Evolutionary conservation across 2,797 vertebrate genomes (phyloP).

Genomic region (Paramormyrops hopkinsi): DNA sequence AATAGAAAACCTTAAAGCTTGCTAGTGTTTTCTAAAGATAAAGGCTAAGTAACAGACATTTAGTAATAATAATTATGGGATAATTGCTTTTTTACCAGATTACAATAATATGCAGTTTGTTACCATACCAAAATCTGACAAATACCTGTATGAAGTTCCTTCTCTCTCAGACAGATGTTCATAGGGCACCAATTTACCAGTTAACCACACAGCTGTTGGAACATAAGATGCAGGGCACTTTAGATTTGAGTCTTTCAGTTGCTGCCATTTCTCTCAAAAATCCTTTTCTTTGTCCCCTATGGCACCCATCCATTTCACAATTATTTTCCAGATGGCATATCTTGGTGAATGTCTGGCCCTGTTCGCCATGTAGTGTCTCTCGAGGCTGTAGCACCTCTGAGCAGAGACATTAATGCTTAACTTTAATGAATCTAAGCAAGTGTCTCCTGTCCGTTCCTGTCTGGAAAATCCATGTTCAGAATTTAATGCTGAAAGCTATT

Average conservation of each 20-base stretch:
- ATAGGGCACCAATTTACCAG: background rate
- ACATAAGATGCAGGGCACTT: background rate
- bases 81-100: background rate
- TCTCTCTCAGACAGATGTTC: background rate
- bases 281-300: background rate
- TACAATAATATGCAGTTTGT: background rate
- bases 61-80: background rate
- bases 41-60: background rate
- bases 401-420: slow-evolving; percentile 6
- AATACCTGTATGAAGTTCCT: background rate
- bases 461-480: background rate
- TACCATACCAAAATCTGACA: background rate
- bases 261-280: background rate
- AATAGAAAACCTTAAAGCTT: background rate
- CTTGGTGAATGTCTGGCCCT: slow-evolving; percentile 1
- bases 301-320: slow-evolving; percentile 13
- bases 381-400: background rate
- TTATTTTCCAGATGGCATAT: slow-evolving; percentile 13
- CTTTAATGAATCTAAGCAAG: background rate
- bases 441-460: background rate
- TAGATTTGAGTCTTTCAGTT: background rate
- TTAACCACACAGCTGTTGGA: background rate
- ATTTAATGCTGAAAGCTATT: background rate
- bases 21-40: background rate
- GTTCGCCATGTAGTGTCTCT: background rate